Evolutionary conservation across 2,797 vertebrate species (phyloP).

Genomic region (Loriculus beryllinus): DNA sequence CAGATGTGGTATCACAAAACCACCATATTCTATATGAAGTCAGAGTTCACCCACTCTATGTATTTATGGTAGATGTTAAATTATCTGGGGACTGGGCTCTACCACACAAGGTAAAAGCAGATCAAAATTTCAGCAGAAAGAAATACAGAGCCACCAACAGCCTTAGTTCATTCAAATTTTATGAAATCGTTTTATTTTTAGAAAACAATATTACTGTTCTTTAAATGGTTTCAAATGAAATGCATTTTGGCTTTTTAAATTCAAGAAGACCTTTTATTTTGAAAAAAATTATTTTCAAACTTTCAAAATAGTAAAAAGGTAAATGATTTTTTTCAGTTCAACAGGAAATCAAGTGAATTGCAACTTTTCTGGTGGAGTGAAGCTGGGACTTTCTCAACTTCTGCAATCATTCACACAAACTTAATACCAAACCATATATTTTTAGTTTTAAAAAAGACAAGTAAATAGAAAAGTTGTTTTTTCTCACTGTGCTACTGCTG

Average conservation of each 20-base stretch:
- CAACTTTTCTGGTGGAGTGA: not conserved
- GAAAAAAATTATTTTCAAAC: not conserved
- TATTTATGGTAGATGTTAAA: not conserved
- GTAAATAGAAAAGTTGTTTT: not conserved
- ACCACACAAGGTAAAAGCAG: not conserved
- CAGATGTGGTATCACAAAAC: not conserved
- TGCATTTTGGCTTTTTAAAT: not conserved
- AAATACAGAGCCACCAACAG: not conserved
- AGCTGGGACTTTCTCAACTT: not conserved
- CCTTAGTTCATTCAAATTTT: not conserved
- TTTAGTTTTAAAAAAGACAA: not conserved
- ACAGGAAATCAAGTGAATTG: not conserved
- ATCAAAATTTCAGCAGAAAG: not conserved
- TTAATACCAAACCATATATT: not conserved
- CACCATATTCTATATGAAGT: rapidly evolving
- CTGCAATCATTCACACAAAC: not conserved
- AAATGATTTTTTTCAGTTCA: not conserved
- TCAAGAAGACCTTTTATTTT: not conserved
- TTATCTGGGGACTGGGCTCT: not conserved
- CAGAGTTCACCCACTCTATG: not conserved
- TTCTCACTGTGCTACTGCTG: not conserved
- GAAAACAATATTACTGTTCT: not conserved
- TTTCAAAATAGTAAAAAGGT: not conserved
- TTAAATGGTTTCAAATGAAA: not conserved
- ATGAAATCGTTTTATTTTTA: not conserved